phyloP scores from a whole-genome alignment of 2,797 vertebrate species.

The Austrolebias charrua region DNA sequence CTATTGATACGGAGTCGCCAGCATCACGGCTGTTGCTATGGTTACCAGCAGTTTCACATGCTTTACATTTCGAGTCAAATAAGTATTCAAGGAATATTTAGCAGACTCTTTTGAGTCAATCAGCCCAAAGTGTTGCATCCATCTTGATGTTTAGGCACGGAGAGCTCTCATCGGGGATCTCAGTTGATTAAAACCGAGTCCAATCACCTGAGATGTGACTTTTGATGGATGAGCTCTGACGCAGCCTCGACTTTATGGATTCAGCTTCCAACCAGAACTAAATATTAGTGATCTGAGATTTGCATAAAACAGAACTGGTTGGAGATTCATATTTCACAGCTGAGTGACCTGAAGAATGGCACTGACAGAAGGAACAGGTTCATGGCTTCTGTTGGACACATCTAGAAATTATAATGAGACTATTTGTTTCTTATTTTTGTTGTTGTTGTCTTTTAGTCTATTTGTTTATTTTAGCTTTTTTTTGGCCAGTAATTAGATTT shows the following conservation, averaged over 20 bases:
- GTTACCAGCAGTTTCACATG: constrained; percentile 4
- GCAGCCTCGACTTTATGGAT: background rate
- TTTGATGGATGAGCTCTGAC: constrained; percentile 13
- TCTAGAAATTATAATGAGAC: background rate
- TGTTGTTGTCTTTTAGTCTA: background rate
- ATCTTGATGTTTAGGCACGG: constrained; percentile 1
- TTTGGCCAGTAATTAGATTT: background rate
- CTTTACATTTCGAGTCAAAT: background rate
- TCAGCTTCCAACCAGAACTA: background rate
- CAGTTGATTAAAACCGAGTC: constrained; percentile 6
- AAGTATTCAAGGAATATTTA: constrained; percentile 3
- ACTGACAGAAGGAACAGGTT: background rate
- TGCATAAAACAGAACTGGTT: constrained; percentile 1
- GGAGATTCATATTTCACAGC: background rate
- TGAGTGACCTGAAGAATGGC: background rate
- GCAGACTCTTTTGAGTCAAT: constrained; percentile 6
- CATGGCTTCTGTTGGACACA: background rate
- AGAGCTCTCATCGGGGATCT: constrained; percentile 18
- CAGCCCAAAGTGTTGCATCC: constrained; percentile 5
- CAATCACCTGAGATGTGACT: constrained; percentile 2
- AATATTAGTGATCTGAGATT: background rate
- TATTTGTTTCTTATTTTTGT: background rate
- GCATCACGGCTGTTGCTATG: constrained; percentile 21
- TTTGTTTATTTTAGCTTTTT: background rate
- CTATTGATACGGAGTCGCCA: background rate